Conservation (phyloP, 2,797 vertebrate genomes). For the Vireo griseus region DNA sequence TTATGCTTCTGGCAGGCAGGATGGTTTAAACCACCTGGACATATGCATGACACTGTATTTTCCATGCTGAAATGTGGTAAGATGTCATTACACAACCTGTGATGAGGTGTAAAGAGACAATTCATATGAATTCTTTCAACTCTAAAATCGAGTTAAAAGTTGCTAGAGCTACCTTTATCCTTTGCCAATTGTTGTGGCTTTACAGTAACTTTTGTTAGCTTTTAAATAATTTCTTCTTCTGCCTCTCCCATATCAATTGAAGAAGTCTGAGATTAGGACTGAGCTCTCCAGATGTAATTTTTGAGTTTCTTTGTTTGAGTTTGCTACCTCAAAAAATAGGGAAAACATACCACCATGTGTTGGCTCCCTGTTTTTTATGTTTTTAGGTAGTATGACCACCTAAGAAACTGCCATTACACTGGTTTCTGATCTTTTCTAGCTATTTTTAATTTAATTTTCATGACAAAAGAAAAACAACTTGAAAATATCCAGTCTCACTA, state of each 20-base stretch:
- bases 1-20: not conserved
- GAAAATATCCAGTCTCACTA: not conserved
- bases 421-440: not conserved
- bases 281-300: not conserved
- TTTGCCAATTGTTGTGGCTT: not conserved
- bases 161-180: not conserved
- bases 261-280: not conserved
- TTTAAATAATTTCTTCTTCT: not conserved
- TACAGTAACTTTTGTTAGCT: not conserved
- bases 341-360: not conserved
- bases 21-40: not conserved
- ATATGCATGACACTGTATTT: not conserved
- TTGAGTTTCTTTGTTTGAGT: not conserved
- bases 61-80: not conserved
- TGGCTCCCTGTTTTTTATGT: not conserved
- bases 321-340: not conserved
- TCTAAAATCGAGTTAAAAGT: not conserved
- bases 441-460: not conserved
- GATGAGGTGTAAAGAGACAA: not conserved
- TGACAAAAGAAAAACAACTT: not conserved
- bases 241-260: not conserved
- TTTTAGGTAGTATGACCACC: not conserved
- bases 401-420: not conserved
- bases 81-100: not conserved
- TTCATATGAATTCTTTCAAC: not conserved